Evolutionary conservation across 2,888 invertebrate species (phyloP), one percentile per base, ranked within the genome.

Genomic region (Cerceris rybyensis): DNA sequence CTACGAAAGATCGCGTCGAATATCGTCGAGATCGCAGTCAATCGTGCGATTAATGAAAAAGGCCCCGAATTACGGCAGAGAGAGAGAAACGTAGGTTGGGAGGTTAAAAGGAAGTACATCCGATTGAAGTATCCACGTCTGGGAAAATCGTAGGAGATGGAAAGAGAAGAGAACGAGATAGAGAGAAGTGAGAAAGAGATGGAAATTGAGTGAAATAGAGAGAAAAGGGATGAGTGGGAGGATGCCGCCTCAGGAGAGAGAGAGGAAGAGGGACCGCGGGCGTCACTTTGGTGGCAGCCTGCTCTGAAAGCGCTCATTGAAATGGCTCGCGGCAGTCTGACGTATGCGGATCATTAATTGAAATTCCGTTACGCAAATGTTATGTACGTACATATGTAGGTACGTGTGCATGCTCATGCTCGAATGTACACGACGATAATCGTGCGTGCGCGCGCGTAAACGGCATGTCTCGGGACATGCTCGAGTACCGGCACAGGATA

Each of bases 311-410:
- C 74, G 65, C 46, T 77, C 81, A 81, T 83, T 83, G 78, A 82
- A 82, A 82, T 64, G 75, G 69, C 71, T 80, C 80, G 78, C 74
- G 69, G 77, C 59, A 61, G 75, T 70, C 75, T 76, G 78, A 83
- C 80, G 78, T 76, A 66, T 65, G 75, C 72, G 72, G 54, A 78
- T 83, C 80, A 81, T 83, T 83, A 83, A 83, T 83, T 83, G 82
- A 83, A 81, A 83, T 83, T 83, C 83, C 83, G 82, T 81, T 76
- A 78, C 70, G 82, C 82, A 64, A 82, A 78, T 71, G 78, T 75
- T 66, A 70, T 58, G 59, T 52, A 70, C 70, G 68, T 42, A 52
- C 64, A 16, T 49, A 55, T 39, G 8, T n/a, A 14, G 14, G 41
- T 42, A 41, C 46, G 61, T 42, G 13, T 52, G 14, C 17, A 52